Evolutionary conservation across 2,113 vertebrate genomes (phyloP), one percentile per base, ranked within the genome.

Genomic region (Mystacornis crossleyi): DNA sequence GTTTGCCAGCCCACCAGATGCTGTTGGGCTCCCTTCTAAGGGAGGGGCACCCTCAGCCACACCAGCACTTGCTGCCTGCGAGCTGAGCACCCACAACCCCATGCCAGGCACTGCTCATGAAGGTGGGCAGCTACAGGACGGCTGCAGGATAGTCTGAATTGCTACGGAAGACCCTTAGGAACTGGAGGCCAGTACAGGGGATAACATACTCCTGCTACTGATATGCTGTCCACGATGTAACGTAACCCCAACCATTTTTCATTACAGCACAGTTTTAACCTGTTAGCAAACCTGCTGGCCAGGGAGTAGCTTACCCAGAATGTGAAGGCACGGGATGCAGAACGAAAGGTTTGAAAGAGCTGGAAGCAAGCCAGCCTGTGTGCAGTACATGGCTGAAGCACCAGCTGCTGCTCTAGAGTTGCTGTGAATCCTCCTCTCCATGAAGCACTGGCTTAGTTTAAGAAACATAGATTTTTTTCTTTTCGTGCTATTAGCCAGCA

Each of bases 101-200:
- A 3, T 53, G 47, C 54, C 3, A 5, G 54, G 40, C 21, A 6
- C 33, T n/a, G 60, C 54, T n/a, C 2, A 2, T 11, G 28, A 29
- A 58, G 38, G 53, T 6, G 4, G 26, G 20, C 0, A 0, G n/a
- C 43, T 55, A 18, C 25, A 57, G 31, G 21, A 34, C 0, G 2
- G 40, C n/a, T 57, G 51, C 23, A 36, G 75, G 36, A 82, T 13
- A 36, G 29, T 45, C 48, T 79, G 57, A 80, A 42, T 16, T 42
- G 43, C 15, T 60, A 15, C 75, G 58, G 53, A 64, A 91, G 51
- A 53, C 42, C 24, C 42, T 45, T 40, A 50, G 54, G n/a, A 54
- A 34, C 40, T 72, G 40, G 60, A 73, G 50, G 58, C 18, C 19
- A 24, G 1, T 16, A 31, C 6, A 65, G 42, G 13, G 43, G 34